Evolutionary conservation across 1,140 invertebrate genomes (phyloP).

Genomic region (Drosophila subobscura): DNA sequence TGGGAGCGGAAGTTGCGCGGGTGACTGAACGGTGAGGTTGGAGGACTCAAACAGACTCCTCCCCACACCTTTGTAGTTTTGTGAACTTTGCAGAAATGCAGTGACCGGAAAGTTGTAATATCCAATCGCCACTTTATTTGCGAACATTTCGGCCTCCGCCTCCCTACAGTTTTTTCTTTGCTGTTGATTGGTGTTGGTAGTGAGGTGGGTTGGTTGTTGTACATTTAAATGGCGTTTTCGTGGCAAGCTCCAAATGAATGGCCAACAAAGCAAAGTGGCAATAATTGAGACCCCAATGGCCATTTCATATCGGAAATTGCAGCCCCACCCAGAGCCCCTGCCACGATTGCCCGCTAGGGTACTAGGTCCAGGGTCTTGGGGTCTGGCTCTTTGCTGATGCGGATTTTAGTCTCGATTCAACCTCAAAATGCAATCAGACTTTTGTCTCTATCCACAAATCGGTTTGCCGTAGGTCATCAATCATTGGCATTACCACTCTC

Average conservation of each 20-base stretch:
- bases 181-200: background rate
- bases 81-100: conserved; percentile 81
- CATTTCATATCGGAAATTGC: conserved; percentile 40
- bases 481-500: too few relatives aligned
- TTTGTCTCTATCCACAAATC: background rate
- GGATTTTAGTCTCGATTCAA: background rate
- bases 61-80: conserved; percentile 50
- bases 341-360: background rate
- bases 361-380: too few relatives aligned
- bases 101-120: conserved; percentile 81
- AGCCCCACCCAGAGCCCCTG: conserved; percentile 21
- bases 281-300: conserved; percentile 64
- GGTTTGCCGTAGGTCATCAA: too few relatives aligned
- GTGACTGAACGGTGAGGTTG: conserved; percentile 5
- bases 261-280: conserved; percentile 54
- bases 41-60: too few relatives aligned
- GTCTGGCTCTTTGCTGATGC: too few relatives aligned
- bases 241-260: conserved; percentile 65
- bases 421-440: conserved; percentile 54
- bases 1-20: conserved; percentile 68
- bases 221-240: conserved; percentile 73
- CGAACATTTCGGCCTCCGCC: conserved; percentile 25
- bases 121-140: conserved; percentile 81
- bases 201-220: conserved; percentile 20
- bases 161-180: conserved; percentile 15